Conservation (phyloP, 2,888 invertebrate species). For the Lepidochitona cinerea region DNA sequence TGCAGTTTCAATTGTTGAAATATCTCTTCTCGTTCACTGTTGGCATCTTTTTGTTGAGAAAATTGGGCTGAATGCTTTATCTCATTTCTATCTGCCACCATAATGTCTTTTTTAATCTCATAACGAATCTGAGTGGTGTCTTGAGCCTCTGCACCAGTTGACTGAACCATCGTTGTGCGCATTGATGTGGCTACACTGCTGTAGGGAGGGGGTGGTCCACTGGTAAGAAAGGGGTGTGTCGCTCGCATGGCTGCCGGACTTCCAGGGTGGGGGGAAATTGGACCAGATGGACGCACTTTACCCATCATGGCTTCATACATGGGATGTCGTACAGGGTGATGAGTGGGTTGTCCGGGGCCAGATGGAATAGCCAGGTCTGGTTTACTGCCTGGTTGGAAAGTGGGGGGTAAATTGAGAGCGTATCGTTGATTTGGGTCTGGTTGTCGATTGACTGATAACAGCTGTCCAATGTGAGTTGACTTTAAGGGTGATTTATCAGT, state of each 20-base stretch:
- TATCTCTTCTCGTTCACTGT: too few species aligned
- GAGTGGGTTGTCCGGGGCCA: background rate
- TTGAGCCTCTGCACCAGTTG: background rate
- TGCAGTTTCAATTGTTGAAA: too few species aligned
- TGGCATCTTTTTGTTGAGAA: too few species aligned
- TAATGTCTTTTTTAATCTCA: background rate
- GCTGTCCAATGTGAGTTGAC: background rate
- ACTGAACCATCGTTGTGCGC: background rate
- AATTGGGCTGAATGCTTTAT: too few species aligned
- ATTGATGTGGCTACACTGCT: background rate
- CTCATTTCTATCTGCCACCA: too few species aligned
- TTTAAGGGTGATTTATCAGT: background rate
- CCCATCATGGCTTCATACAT: background rate
- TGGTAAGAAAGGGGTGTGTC: background rate
- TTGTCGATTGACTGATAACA: background rate
- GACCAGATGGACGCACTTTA: slow-evolving; percentile 2
- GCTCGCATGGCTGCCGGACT: slow-evolving; percentile 1
- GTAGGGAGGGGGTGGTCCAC: background rate
- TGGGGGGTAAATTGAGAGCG: background rate
- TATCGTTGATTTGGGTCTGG: background rate
- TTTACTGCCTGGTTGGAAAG: background rate
- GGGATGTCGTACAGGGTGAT: background rate
- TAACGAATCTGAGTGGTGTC: slow-evolving; percentile 5
- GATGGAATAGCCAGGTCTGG: background rate
- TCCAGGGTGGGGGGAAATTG: slow-evolving; percentile 1